These are phyloP conservation scores for Chelon labrosus DNA, from an alignment of 2,797 vertebrate species.

Conservation along the genomic window DNA sequence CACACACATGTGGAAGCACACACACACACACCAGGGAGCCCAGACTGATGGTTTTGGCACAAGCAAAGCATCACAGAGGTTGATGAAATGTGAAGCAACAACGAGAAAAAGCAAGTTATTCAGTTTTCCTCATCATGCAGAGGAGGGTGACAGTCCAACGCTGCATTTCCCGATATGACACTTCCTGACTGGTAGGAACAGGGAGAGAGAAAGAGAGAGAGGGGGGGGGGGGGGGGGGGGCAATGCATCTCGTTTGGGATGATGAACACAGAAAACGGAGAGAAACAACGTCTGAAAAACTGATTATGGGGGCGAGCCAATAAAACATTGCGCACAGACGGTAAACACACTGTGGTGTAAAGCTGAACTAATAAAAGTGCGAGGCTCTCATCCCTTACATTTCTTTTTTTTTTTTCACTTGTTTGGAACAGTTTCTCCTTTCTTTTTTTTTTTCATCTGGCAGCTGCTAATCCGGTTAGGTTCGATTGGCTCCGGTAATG, in stretches of 20 bases:
- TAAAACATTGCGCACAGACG: conserved; percentile 78
- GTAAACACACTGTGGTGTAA: conserved; percentile 80
- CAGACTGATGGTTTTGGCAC: conserved; percentile 72
- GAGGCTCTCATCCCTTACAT: conserved; percentile 73
- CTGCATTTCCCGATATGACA: conserved; percentile 71
- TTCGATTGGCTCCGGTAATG: conserved; percentile 86
- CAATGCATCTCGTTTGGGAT: conserved; percentile 69
- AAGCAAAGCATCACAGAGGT: conserved; percentile 78
- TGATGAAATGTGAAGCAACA: conserved; percentile 87
- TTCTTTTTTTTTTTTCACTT: conserved; percentile 65
- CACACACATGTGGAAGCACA: conserved; percentile 26
- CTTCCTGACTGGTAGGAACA: conserved; percentile 68
- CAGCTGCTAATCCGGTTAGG: conserved; percentile 83
- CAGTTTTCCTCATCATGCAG: conserved; percentile 71
- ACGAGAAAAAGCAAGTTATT: conserved; percentile 70
- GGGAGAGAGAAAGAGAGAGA: conserved; percentile 1
- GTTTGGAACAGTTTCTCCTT: conserved; percentile 74
- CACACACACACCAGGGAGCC: conserved; percentile 46
- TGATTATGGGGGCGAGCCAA: conserved; percentile 82
- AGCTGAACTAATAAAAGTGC: conserved; percentile 86
- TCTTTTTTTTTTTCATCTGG: conserved; percentile 68
- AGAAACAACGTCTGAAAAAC: conserved; percentile 74
- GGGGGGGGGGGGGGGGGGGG: conserved; percentile 9
- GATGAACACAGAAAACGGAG: conserved; percentile 72
- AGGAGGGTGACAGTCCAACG: conserved; percentile 71